Evolutionary conservation across 2,797 vertebrate genomes (phyloP), one percentile per base, ranked within the genome.

Genomic region (Synanceia verrucosa): DNA sequence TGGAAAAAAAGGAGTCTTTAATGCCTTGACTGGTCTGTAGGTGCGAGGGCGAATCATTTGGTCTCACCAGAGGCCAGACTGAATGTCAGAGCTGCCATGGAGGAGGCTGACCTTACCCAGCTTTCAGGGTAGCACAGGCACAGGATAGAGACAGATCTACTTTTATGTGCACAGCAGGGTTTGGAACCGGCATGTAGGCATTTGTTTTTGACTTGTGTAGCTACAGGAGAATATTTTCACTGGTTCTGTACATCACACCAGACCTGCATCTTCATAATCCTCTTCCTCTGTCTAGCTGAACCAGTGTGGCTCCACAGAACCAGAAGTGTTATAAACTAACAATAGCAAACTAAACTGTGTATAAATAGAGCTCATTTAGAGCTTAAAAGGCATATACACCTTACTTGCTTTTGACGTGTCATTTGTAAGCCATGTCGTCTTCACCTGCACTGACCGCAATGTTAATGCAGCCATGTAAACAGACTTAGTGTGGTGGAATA

Each of bases 41-140:
- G 72, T 70, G 75, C 48, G 37, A 69, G 43, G 68, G 48, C 64
- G 71, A 64, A 59, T 72, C 24, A 37, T 79, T 86, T 77, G 76
- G 74, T 82, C 74, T 85, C 41, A 57, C 78, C 63, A 70, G 80
- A 89, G 84, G 74, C 83, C 82, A 73, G 66, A 50, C 76, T 88
- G 87, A 90, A 91, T 90, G 91, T 89, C 90, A 90, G 82, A 78
- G 84, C 84, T 84, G 87, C 77, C 68, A 77, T 12, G 69, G 78
- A 85, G 83, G 85, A 61, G 48, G 67, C 78, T 89, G 84, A 91
- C 89, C 88, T 92, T 88, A 71, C 73, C 77, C 73, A 70, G 70
- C 81, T 73, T 66, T n/a, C n/a, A n/a, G n/a, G n/a, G n/a, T n/a
- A n/a, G 51, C 76, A 76, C 16, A 81, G 72, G 84, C 52, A 36